Conservation (phyloP, 2,113 vertebrate species). For the Heliornis fulica region DNA sequence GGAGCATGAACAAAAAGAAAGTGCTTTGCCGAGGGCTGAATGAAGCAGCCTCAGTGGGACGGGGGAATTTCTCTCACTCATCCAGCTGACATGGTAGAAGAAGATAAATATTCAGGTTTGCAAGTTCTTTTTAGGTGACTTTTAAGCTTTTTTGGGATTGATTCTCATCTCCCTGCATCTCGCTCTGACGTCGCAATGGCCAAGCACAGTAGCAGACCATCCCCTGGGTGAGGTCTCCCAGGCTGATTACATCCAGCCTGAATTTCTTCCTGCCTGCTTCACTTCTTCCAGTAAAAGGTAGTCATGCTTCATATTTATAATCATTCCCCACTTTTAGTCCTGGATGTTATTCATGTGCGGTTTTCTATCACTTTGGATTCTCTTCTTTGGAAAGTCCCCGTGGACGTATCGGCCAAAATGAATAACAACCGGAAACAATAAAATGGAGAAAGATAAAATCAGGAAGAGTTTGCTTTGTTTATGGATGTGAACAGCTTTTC, state of each 20-base stretch:
- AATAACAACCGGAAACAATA: conserved; percentile 58
- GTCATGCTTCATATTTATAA: background rate
- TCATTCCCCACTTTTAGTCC: background rate
- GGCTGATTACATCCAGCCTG: background rate
- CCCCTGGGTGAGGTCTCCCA: background rate
- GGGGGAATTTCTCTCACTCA: background rate
- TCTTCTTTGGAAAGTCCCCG: conserved; percentile 69
- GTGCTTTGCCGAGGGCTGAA: rapidly evolving
- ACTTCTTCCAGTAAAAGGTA: conserved; percentile 55
- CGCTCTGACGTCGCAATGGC: rapidly evolving
- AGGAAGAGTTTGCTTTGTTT: conserved; percentile 37
- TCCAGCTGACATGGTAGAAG: background rate
- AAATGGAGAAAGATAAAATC: conserved; percentile 49
- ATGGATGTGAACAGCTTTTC: conserved; percentile 37
- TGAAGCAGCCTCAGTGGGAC: rapidly evolving
- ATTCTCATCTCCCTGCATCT: background rate
- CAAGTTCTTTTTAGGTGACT: background rate
- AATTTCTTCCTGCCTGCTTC: background rate
- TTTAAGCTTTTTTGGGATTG: background rate
- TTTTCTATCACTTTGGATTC: background rate
- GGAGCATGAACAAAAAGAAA: background rate
- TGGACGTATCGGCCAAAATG: background rate
- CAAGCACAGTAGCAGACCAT: background rate
- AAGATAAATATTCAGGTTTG: background rate
- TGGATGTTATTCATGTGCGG: too few relatives aligned